Percentiles rank a stretch among this genome's conserved stretches.
Conservation (phyloP, 2,113 vertebrate genomes). For the Strix aluco region DNA sequence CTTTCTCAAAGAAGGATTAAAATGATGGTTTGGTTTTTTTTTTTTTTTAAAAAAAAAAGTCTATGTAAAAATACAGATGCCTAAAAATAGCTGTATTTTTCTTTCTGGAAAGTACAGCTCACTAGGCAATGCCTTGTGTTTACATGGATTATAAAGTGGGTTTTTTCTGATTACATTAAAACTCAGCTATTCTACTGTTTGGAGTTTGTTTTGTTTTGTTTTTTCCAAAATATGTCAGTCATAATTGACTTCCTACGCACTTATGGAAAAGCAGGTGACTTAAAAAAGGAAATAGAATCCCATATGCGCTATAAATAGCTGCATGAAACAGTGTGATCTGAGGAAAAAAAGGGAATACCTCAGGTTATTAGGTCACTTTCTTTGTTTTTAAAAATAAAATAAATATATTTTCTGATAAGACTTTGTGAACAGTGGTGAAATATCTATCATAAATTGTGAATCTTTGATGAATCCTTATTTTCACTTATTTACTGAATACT, state of each 20-base stretch:
- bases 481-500: background rate
- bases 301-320: background rate
- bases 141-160: background rate
- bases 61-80: background rate
- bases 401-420: background rate
- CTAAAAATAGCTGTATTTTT: background rate
- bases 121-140: background rate
- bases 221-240: background rate
- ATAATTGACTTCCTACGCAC: background rate
- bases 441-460: background rate
- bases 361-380: background rate
- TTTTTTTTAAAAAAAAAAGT: background rate
- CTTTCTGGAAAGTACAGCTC: background rate
- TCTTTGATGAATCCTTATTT: background rate
- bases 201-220: accelerated
- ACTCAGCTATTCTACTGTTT: background rate
- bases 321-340: background rate
- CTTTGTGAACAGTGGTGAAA: background rate
- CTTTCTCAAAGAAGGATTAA: background rate
- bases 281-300: background rate
- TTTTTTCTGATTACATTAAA: background rate
- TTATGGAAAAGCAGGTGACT: background rate
- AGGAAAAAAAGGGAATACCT: background rate
- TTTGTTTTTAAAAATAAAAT: background rate
- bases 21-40: background rate